Conservation (phyloP, 2,888 invertebrate genomes). For the Tetragonisca angustula region DNA sequence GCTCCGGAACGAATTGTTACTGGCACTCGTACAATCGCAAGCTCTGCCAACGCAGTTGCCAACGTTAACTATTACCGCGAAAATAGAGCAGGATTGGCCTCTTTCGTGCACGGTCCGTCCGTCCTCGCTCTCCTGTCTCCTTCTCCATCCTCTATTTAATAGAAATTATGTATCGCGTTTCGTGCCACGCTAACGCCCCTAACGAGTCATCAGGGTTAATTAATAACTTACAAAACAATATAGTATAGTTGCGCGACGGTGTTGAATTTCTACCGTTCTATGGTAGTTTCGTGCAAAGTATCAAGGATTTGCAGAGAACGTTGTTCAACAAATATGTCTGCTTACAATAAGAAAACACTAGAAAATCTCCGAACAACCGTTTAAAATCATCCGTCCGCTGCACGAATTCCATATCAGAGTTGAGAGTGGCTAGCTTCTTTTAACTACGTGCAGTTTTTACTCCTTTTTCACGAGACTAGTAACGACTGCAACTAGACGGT, state of each 20-base stretch:
- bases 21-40: constrained; percentile 64
- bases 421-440: neutral
- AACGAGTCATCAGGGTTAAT: constrained; percentile 37
- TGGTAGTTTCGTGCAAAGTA: neutral
- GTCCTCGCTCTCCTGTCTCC: neutral
- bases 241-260: neutral
- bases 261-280: neutral
- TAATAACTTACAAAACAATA: constrained; percentile 36
- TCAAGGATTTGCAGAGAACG: neutral
- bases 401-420: neutral
- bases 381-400: neutral
- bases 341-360: neutral
- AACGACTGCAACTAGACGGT: too few relatives aligned
- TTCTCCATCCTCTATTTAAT: neutral
- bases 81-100: constrained; percentile 61
- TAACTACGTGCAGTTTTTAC: neutral
- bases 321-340: neutral
- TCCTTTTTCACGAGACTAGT: neutral
- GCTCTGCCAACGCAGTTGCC: constrained; percentile 62
- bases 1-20: constrained; percentile 63
- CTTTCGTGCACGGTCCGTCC: constrained; percentile 42
- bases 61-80: constrained; percentile 60
- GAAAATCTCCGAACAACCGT: too few relatives aligned
- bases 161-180: constrained; percentile 17
- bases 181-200: neutral